Evolutionary conservation across 2,888 invertebrate species (phyloP).

Genomic region (Vanessa cardui): DNA sequence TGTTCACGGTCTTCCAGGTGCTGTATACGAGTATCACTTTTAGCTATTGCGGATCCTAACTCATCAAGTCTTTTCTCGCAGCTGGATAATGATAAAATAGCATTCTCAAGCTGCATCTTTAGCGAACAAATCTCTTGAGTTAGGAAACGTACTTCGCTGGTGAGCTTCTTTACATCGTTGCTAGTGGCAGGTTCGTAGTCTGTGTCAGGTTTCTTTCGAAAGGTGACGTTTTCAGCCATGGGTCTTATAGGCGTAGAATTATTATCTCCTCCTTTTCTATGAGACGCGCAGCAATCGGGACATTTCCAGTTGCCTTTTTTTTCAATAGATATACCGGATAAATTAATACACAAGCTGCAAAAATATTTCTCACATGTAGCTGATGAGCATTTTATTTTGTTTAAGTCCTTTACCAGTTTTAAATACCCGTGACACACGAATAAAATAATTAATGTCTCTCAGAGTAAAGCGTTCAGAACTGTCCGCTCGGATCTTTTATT

Average conservation of each 20-base stretch:
- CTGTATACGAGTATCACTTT: conserved; percentile 4
- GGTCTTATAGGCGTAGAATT: no score
- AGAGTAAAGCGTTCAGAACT: conserved; percentile 1
- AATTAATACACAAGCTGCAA: no score
- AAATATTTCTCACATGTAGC: conserved; percentile 12
- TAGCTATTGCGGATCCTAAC: not conserved
- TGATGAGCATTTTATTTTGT: conserved; percentile 7
- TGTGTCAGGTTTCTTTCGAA: no score
- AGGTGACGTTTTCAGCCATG: no score
- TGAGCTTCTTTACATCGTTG: not conserved
- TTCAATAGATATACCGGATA: no score
- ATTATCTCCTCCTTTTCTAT: no score
- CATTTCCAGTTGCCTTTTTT: no score
- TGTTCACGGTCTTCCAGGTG: conserved; percentile 9
- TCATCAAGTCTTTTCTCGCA: conserved; percentile 2
- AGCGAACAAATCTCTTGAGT: not conserved
- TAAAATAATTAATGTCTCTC: conserved; percentile 1
- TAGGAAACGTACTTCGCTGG: not conserved
- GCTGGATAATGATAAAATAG: not conserved
- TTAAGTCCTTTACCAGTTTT: not conserved
- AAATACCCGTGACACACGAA: not conserved
- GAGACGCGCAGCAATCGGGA: no score
- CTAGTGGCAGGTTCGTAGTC: not conserved
- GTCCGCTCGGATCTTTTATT: conserved; percentile 1
- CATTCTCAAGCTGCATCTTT: not conserved